phyloP scores from a whole-genome alignment of 2,113 vertebrate species.

The Nerophis lumbriciformis region DNA sequence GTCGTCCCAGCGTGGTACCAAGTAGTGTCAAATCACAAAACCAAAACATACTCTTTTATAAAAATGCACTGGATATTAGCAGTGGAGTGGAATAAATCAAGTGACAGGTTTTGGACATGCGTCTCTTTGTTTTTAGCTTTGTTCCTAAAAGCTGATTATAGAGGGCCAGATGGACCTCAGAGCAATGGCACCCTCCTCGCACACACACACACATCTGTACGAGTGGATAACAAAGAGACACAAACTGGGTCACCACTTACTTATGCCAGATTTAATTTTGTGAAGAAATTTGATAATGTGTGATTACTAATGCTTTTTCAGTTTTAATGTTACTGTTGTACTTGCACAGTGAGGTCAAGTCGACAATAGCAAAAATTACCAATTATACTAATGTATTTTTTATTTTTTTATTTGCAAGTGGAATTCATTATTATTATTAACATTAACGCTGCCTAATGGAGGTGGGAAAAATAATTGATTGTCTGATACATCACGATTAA shows the following conservation, averaged over 20 bases:
- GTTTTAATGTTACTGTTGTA: not conserved
- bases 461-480: too few relatives aligned
- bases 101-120: slow-evolving; percentile 26
- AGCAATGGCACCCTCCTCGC: slow-evolving; percentile 22
- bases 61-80: not conserved
- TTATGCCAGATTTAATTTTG: slow-evolving; percentile 3
- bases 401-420: too few relatives aligned
- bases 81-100: slow-evolving; percentile 5
- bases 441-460: too few relatives aligned
- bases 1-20: slow-evolving; percentile 2
- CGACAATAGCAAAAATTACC: too few relatives aligned
- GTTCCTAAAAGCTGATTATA: slow-evolving; percentile 68
- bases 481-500: too few relatives aligned
- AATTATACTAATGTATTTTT: too few relatives aligned
- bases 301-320: not conserved
- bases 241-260: slow-evolving; percentile 52
- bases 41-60: not conserved
- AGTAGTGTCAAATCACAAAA: not conserved
- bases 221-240: slow-evolving; percentile 31
- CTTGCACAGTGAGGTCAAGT: too few relatives aligned
- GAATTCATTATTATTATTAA: too few relatives aligned
- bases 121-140: slow-evolving; percentile 29
- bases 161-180: slow-evolving; percentile 53
- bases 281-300: not conserved
- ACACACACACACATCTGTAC: slow-evolving; percentile 53